These are phyloP conservation scores for Epinotia nisella DNA, from an alignment of 2,888 invertebrate species.

Conservation along the genomic window DNA sequence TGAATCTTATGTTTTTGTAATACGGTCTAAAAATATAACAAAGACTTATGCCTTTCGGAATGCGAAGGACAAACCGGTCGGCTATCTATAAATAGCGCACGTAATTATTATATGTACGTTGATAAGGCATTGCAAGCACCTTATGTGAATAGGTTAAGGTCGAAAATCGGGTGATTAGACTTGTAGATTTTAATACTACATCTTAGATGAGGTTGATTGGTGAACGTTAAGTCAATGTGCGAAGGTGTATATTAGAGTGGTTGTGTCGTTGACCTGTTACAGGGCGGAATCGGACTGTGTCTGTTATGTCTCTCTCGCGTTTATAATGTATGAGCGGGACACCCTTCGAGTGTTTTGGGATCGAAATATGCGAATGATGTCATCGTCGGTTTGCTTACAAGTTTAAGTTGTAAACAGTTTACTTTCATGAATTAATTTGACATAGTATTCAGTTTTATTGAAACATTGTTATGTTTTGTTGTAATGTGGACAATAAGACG, in stretches of 20 bases:
- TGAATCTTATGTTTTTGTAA: neutral
- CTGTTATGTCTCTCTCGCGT: neutral
- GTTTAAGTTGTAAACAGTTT: too few relatives aligned
- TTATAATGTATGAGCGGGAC: neutral
- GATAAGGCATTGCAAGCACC: neutral
- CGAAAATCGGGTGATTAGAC: neutral
- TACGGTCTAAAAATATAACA: neutral
- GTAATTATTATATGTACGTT: neutral
- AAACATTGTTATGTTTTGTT: too few relatives aligned
- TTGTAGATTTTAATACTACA: too few relatives aligned
- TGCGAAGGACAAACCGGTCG: neutral
- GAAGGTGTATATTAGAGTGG: neutral
- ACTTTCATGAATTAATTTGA: too few relatives aligned
- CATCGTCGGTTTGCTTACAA: too few relatives aligned
- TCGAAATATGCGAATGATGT: too few relatives aligned
- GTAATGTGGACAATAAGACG: too few relatives aligned
- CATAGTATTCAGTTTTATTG: too few relatives aligned
- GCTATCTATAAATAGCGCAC: neutral
- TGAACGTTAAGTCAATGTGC: too few relatives aligned
- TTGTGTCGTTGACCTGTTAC: neutral
- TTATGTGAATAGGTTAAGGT: neutral
- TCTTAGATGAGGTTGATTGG: too few relatives aligned
- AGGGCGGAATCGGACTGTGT: neutral
- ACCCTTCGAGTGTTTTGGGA: too few relatives aligned
- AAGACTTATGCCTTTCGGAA: neutral